Conservation (phyloP, 2,888 invertebrate species). For the Trichogramma evanescens region DNA sequence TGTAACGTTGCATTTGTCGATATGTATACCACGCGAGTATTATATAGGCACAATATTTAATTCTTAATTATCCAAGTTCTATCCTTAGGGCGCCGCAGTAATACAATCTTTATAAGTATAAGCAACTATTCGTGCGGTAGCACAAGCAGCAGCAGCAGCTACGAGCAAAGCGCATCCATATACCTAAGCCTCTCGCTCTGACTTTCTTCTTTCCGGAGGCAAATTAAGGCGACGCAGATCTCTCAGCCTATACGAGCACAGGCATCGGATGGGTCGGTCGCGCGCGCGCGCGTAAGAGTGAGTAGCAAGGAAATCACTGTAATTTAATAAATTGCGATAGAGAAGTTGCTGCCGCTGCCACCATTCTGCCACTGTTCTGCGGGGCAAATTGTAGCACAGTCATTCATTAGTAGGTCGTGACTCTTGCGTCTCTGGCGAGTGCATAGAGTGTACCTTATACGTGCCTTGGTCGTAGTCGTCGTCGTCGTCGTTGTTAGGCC, state of each 20-base stretch:
- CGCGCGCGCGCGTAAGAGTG: neutral
- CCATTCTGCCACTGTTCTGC: slow-evolving; percentile 29
- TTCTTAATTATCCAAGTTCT: slow-evolving; percentile 5
- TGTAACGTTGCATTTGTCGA: too few species aligned
- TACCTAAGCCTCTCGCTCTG: neutral
- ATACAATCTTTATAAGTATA: too few species aligned
- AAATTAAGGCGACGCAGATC: slow-evolving; percentile 8
- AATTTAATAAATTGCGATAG: slow-evolving; percentile 47
- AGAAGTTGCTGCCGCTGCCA: slow-evolving; percentile 31
- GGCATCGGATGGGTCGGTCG: neutral
- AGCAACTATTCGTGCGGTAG: too few species aligned
- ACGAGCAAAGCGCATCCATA: too few species aligned
- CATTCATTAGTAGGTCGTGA: slow-evolving; percentile 48
- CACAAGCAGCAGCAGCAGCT: too few species aligned
- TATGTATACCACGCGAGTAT: too few species aligned
- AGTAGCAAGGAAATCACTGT: slow-evolving; percentile 41
- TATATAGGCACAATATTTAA: neutral
- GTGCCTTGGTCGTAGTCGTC: too few species aligned
- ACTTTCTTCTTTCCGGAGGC: slow-evolving; percentile 3
- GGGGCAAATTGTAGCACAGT: slow-evolving; percentile 46
- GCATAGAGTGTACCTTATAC: too few species aligned
- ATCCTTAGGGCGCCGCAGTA: neutral
- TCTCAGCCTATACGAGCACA: slow-evolving; percentile 19
- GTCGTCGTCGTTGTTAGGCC: too few species aligned
- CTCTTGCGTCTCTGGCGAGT: slow-evolving; percentile 22